A percentile compares a stretch with the other conserved stretches of the same genome.
Evolutionary conservation across 2,888 invertebrate species (phyloP).

Genomic region (Andrena haemorrhoa): DNA sequence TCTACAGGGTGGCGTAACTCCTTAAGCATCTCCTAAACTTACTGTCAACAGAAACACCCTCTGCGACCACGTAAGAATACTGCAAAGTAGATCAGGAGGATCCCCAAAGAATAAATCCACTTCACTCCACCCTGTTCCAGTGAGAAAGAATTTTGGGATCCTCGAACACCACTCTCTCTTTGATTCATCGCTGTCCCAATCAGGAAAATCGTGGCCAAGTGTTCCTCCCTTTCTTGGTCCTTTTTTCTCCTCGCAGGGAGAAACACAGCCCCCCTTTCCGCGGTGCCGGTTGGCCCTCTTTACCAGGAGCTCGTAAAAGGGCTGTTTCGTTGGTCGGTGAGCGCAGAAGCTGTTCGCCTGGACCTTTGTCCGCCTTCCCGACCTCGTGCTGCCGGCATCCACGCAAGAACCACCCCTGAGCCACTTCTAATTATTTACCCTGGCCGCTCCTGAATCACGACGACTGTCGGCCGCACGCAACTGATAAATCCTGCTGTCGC

Average conservation of each 20-base stretch:
- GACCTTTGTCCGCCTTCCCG: constrained; percentile 71
- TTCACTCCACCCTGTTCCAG: no score
- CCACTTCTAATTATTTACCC: constrained; percentile 75
- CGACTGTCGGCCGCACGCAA: constrained; percentile 73
- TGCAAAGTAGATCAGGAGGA: no score
- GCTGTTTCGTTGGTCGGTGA: constrained; percentile 29
- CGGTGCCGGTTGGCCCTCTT: constrained; percentile 54
- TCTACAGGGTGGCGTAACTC: no score
- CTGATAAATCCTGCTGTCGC: constrained; percentile 75
- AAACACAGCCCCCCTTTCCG: constrained; percentile 26
- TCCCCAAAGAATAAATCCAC: no score
- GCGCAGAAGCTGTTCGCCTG: constrained; percentile 46
- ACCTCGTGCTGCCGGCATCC: constrained; percentile 64
- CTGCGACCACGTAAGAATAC: no score
- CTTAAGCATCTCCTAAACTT: no score
- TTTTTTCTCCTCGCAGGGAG: constrained; percentile 9
- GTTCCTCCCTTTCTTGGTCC: constrained; percentile 22
- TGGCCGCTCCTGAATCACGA: constrained; percentile 63
- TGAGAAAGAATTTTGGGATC: background rate
- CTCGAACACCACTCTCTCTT: background rate
- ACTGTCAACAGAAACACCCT: no score
- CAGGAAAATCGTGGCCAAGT: constrained; percentile 29
- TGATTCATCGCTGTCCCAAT: constrained; percentile 5
- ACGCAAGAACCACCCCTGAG: constrained; percentile 52
- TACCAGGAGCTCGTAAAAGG: constrained; percentile 57